Evolutionary conservation across 2,888 invertebrate species (phyloP), one percentile per base, ranked within the genome.

Genomic region (Hartigia nigra): DNA sequence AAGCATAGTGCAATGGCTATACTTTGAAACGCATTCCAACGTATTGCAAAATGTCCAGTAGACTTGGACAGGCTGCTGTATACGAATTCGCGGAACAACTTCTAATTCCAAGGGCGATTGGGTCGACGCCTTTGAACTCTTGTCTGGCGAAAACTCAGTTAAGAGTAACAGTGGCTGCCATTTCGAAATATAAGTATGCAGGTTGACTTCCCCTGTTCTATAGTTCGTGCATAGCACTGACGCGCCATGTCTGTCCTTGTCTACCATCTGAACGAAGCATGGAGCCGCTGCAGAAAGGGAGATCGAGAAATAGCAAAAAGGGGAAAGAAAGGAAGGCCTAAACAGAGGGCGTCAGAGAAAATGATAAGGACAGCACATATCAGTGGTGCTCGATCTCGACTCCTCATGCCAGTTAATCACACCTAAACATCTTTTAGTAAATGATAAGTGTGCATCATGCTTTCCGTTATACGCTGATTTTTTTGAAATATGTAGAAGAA

Each of bases 351-450:
- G 77, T 32, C 39, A 39, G 69, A 70, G 74, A 76, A 80, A 74
- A 77, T 55, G 76, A 80, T 75, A 78, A 36, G 74, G 77, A 76
- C 78, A 82, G 77, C 74, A 74, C 76, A 74, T 23, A n/a, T n/a
- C 83, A 83, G 83, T 78, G 83, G 79, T 81, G 78, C 83, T 83
- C 81, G 82, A 76, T 55, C 55, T 55, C 23, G 55, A 55, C 55
- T 23, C 9, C 23, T 55, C 55, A 23, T 55, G 55, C 23, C 39
- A 39, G 39, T 39, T 39, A 39, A 34, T 34, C 4, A n/a, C n/a
- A n/a, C n/a, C n/a, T n/a, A n/a, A 39, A 77, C n/a, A 14, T n/a
- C 34, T 78, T 70, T 55, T 37, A 32, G 12, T 76, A 76, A 79
- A 55, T 23, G 23, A 55, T 9, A 55, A 55, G 55, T 23, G 55